Base-by-base conservation (phyloP, 2,113 vertebrate genomes). In the Oreochromis spilurus region DNA sequence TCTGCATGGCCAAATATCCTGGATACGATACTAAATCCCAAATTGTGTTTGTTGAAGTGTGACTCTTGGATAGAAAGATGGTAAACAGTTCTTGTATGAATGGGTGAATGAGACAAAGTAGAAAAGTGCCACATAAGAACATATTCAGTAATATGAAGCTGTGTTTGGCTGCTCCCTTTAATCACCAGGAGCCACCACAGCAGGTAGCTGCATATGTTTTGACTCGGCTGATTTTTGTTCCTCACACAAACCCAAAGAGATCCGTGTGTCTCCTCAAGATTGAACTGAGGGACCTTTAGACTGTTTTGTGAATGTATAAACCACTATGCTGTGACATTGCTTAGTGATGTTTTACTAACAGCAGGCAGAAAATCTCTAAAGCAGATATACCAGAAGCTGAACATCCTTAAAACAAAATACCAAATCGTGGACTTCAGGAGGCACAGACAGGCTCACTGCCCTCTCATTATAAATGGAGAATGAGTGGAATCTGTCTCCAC, bases 311-410 rank as follows among this genome's bases (percentile, higher is more conserved):
- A 9, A 67, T 21, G 11, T 24, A n/a, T 67, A 40, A 67, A 40
- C 62, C 36, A 40, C n/a, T 40, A 40, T 7, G 3, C 1, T 38
- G n/a, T 40, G 62, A 67, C 0, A 0, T 67, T 67, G 36, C 36
- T 70, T 38, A 16, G 65, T 70, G 38, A 70, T 24, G 38, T 40
- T 14, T 70, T 70, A 70, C 1, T 40, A 70, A 21, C 38, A 70
- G 0, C 62, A 40, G 34, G 62, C 36, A 67, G 65, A 70, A 16
- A 43, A 6, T 70, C 65, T 67, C 34, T 13, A 67, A 67, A 67
- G 62, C 19, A 70, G 7, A 43, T 24, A 26, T 43, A 70, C 38
- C 19, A 62, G 58, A 7, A 62, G 58, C 31, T 11, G 4, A 36
- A 62, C 58, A 62, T 0, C 58, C 17, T 62, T 62, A 62, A 62